These are phyloP conservation scores for Plectrocnemia conspersa DNA, from an alignment of 1,140 invertebrate species.

Conservation along the genomic window DNA sequence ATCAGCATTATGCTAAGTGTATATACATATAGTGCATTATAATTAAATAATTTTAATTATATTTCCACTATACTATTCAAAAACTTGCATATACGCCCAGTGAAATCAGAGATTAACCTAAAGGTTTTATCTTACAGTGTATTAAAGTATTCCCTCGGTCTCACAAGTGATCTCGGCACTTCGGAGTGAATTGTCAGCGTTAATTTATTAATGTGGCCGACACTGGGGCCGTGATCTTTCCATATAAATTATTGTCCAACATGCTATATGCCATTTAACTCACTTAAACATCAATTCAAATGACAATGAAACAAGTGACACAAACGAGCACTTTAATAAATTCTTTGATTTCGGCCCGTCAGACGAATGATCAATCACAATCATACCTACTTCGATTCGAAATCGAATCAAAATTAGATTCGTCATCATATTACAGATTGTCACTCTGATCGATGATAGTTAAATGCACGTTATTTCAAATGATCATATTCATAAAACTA, in stretches of 20 bases:
- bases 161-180: too few relatives aligned
- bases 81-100: background rate
- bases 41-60: background rate
- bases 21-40: too few relatives aligned
- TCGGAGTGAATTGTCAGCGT: conserved; percentile 29
- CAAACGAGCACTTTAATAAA: conserved; percentile 27
- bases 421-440: too few relatives aligned
- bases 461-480: too few relatives aligned
- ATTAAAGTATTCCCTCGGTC: background rate
- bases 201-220: conserved; percentile 30
- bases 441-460: too few relatives aligned
- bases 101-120: background rate
- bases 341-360: conserved; percentile 19
- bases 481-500: too few relatives aligned
- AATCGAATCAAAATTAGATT: too few relatives aligned
- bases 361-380: too few relatives aligned
- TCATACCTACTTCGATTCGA: too few relatives aligned
- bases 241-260: conserved; percentile 30
- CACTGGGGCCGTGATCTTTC: conserved; percentile 27
- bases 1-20: too few relatives aligned
- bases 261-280: conserved; percentile 32
- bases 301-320: conserved; percentile 28
- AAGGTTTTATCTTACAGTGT: background rate
- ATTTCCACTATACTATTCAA: background rate
- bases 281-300: conserved; percentile 32